phyloP scores from a whole-genome alignment of 2,888 invertebrate genomes.

The Piscicola geometra region DNA sequence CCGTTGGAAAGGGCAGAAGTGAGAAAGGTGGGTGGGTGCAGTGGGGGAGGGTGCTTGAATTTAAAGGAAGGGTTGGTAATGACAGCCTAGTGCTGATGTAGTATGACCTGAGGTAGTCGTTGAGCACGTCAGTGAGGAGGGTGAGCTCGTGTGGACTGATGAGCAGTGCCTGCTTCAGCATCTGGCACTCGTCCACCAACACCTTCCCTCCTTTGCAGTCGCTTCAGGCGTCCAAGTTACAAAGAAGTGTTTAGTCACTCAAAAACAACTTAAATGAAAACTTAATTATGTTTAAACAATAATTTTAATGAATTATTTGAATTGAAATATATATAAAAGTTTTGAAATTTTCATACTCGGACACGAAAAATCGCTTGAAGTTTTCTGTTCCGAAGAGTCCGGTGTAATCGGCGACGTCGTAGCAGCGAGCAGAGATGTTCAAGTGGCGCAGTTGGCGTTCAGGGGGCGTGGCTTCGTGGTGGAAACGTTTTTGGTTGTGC shows the following conservation, averaged over 20 bases:
- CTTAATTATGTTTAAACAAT: too few species aligned
- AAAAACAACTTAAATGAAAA: too few species aligned
- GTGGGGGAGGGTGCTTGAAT: too few species aligned
- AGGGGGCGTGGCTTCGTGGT: neutral
- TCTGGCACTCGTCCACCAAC: neutral
- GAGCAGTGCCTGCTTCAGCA: neutral
- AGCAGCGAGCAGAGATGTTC: neutral
- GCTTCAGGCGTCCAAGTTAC: too few species aligned
- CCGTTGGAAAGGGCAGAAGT: too few species aligned
- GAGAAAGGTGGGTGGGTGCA: too few species aligned
- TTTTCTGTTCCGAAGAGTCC: neutral
- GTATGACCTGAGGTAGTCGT: constrained; percentile 8
- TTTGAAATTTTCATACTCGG: neutral
- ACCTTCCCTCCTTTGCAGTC: neutral
- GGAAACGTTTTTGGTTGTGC: neutral
- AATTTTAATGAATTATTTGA: too few species aligned
- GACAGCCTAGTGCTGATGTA: too few species aligned
- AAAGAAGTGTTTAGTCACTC: too few species aligned
- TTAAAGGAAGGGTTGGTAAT: too few species aligned
- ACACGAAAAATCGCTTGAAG: neutral
- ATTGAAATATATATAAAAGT: neutral
- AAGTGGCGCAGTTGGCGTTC: neutral
- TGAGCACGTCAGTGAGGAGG: neutral
- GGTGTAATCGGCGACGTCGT: neutral
- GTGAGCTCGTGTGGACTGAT: neutral